Evolutionary conservation across 2,113 vertebrate species (phyloP), one percentile per base, ranked within the genome.

Genomic region (Xiphophorus hellerii): DNA sequence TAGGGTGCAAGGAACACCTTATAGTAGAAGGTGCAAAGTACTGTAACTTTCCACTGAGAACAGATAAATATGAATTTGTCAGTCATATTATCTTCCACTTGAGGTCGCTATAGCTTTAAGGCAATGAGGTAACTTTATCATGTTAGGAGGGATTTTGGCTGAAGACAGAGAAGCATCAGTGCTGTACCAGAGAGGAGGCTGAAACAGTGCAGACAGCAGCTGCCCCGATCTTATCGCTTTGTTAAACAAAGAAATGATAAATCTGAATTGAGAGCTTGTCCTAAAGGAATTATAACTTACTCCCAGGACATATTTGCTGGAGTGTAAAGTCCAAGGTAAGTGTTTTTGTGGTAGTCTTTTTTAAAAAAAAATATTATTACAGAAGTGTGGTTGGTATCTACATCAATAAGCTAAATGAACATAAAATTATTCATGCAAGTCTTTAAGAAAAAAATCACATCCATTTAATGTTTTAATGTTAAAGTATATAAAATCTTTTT

Each of bases 241-340:
- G 69, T 42, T 70, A 14, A 17, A 4, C 4, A 31, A 48, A 11
- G 20, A 58, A 14, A 48, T 20, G 54, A 64, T 83, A 81, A 67
- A 48, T 71, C 39, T 13, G 4, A 76, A 11, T 71, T 84, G 65
- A 62, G 2, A n/a, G 29, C 25, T n/a, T 69, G 58, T 30, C 48
- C 30, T 3, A 5, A 44, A 17, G 31, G 9, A 31, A 42, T 54
- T 72, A 5, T 39, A 72, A 58, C 67, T n/a, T 3, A 13, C 28
- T n/a, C 33, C 70, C 62, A 27, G 42, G 44, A 69, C 63, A 74
- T 54, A 30, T 62, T 42, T 28, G 61, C 9, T 4, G 39, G 76
- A 77, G 80, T 84, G 80, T 79, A 58, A 77, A 61, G 78, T 44
- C 39, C 13, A 74, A 81, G 88, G 89, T 88, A 75, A 61, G 90